Conservation (phyloP, 2,113 vertebrate genomes). For the Genyomyrus donnyi region DNA sequence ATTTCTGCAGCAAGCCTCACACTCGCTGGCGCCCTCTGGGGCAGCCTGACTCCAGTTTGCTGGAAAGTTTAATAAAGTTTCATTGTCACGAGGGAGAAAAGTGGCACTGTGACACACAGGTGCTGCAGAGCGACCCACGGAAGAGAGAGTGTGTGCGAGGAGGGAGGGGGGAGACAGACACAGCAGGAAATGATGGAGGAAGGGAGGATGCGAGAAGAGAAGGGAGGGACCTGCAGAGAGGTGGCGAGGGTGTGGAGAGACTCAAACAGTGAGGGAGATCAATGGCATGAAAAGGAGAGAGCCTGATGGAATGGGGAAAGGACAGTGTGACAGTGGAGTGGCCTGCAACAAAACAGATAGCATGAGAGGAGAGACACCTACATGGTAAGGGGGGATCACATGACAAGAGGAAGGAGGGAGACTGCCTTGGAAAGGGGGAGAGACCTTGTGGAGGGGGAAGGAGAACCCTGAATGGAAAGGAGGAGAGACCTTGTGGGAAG, state of each 20-base stretch:
- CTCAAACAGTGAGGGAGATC: background rate
- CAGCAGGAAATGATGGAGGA: background rate
- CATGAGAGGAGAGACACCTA: background rate
- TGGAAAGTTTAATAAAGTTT: conserved; percentile 11
- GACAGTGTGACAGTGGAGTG: background rate
- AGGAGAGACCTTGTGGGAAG: background rate
- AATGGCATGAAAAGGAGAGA: background rate
- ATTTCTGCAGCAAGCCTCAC: background rate
- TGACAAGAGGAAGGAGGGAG: background rate
- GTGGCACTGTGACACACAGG: background rate
- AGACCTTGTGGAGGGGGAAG: background rate
- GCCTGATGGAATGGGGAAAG: background rate
- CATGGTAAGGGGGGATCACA: background rate
- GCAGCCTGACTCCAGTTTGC: background rate
- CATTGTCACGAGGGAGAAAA: background rate
- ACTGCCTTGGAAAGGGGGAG: background rate
- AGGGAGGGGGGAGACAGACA: background rate
- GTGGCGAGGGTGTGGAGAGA: background rate
- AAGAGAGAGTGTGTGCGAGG: background rate
- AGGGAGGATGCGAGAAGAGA: background rate
- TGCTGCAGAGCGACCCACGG: background rate
- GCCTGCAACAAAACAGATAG: background rate
- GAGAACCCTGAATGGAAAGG: background rate
- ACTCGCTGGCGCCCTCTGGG: background rate
- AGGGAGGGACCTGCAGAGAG: background rate